Percentiles rank a stretch among this genome's conserved stretches.
These are phyloP conservation scores for Tadarida brasiliensis DNA, from an alignment of 2,797 vertebrate species.

Conservation along the genomic window DNA sequence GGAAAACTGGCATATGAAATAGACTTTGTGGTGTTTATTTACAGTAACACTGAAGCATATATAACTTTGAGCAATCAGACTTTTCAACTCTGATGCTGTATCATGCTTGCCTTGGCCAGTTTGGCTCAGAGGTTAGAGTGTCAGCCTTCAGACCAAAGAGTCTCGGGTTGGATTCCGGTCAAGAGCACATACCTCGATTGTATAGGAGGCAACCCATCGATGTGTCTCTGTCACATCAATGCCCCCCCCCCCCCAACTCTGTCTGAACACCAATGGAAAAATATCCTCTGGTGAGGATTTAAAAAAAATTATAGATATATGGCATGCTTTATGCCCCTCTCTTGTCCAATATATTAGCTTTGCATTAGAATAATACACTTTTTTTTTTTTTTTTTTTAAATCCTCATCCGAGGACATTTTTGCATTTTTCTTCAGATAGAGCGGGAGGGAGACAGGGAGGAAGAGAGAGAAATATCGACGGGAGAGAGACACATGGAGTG, in stretches of 20 bases:
- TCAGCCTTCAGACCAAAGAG: too few species aligned
- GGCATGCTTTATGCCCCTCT: background rate
- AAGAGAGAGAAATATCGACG: background rate
- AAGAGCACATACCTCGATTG: too few species aligned
- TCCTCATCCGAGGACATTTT: too few species aligned
- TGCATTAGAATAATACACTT: background rate
- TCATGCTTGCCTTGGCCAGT: background rate
- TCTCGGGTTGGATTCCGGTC: too few species aligned
- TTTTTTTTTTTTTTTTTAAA: too few species aligned
- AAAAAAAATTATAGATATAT: background rate
- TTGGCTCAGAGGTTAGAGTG: too few species aligned
- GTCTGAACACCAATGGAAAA: too few species aligned
- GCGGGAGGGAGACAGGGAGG: background rate
- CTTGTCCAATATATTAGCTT: background rate
- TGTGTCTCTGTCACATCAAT: too few species aligned
- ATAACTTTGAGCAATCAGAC: background rate
- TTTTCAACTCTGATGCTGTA: background rate
- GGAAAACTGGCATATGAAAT: background rate
- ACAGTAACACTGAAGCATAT: background rate
- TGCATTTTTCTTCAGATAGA: background rate
- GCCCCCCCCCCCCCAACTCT: too few species aligned
- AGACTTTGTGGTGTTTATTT: constrained; percentile 18
- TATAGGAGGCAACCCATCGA: too few species aligned
- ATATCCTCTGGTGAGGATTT: too few species aligned
- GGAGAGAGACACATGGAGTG: background rate